A percentile compares a stretch with the other conserved stretches of the same genome.
These are phyloP conservation scores for Mastacembelus armatus DNA, from an alignment of 2,797 vertebrate genomes.

Conservation along the genomic window DNA sequence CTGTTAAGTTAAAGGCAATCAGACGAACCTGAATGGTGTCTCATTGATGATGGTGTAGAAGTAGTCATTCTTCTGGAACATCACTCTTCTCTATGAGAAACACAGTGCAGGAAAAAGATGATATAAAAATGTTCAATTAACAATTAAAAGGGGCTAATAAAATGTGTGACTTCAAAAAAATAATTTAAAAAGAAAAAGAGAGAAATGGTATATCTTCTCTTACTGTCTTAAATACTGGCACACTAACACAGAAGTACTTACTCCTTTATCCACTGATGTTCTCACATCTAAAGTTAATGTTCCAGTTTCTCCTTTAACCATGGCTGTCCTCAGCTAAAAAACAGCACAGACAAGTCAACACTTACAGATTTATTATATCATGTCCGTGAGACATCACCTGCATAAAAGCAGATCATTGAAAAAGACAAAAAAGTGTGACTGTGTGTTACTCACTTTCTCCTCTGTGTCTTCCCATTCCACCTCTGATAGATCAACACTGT, in stretches of 20 bases:
- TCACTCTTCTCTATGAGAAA: slow-evolving; percentile 87
- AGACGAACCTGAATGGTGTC: slow-evolving; percentile 95
- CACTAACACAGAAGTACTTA: slow-evolving; percentile 77
- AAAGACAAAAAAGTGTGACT: slow-evolving; percentile 1
- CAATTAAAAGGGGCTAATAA: neutral
- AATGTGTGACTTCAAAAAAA: neutral
- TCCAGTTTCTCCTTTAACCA: slow-evolving; percentile 95
- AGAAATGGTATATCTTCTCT: neutral
- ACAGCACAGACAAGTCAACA: no score
- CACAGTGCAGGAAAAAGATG: neutral
- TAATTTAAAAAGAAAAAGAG: neutral
- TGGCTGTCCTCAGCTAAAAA: slow-evolving; percentile 92
- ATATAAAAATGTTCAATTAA: no score
- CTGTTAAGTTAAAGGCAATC: neutral
- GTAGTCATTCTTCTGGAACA: slow-evolving; percentile 95
- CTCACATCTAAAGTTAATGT: slow-evolving; percentile 90
- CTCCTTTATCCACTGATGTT: slow-evolving; percentile 93
- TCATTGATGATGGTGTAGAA: slow-evolving; percentile 94
- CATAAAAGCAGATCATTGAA: no score
- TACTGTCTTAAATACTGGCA: neutral
- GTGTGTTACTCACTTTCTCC: slow-evolving; percentile 85
- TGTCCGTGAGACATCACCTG: no score
- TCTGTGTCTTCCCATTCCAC: slow-evolving; percentile 95
- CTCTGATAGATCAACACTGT: slow-evolving; percentile 95
- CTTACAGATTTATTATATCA: no score